A percentile compares a stretch with the other conserved stretches of the same genome.
Conservation (phyloP, 2,888 invertebrate species). For the Brenthis hecate region DNA sequence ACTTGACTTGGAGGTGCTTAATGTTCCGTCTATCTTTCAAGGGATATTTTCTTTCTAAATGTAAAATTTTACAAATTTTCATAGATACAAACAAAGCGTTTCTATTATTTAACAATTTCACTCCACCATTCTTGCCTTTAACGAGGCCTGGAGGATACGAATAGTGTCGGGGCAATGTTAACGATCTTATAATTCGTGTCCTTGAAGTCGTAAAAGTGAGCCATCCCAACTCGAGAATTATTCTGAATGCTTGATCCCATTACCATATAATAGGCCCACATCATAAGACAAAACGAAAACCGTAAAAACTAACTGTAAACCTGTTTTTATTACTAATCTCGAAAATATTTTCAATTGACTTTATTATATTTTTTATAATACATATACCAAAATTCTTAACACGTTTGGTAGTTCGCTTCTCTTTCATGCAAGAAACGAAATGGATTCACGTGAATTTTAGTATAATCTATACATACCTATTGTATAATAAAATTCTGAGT, state of each 20-base stretch:
- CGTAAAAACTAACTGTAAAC: background rate
- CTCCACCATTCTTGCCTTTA: background rate
- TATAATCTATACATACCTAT: too few relatives aligned
- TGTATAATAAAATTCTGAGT: too few relatives aligned
- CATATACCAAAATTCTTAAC: too few relatives aligned
- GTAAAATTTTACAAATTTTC: background rate
- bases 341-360: too few relatives aligned
- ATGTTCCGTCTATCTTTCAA: too few relatives aligned
- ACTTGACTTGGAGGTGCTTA: too few relatives aligned
- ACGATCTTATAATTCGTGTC: slow-evolving; percentile 29
- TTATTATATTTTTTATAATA: too few relatives aligned
- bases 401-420: too few relatives aligned
- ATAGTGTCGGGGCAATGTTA: slow-evolving; percentile 17
- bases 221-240: slow-evolving; percentile 34
- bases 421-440: too few relatives aligned
- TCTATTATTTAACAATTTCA: background rate
- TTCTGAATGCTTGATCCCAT: slow-evolving; percentile 32
- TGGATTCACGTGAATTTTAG: too few relatives aligned
- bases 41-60: background rate
- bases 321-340: too few relatives aligned
- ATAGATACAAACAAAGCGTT: background rate
- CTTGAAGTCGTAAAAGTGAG: slow-evolving; percentile 39
- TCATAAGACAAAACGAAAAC: background rate
- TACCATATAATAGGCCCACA: slow-evolving; percentile 30
- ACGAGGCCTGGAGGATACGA: background rate